Base-by-base conservation (phyloP, 2,888 invertebrate genomes). In the Crepidodera aurea region DNA sequence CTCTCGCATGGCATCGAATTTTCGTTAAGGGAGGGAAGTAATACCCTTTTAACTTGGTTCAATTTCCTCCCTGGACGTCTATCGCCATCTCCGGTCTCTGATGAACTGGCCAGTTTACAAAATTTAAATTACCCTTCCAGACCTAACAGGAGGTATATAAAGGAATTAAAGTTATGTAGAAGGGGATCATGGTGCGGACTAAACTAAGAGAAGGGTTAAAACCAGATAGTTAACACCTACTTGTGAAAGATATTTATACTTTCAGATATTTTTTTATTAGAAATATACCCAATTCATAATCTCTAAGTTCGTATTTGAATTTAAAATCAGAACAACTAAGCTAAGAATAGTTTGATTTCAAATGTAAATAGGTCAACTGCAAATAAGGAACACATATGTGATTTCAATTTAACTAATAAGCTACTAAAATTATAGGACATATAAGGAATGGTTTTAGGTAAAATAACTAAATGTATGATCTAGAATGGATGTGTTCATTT, bases 71-170 rank as follows among this genome's bases (percentile, higher is more conserved):
- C 44, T 44, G 40, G 59, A 39, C 60, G 66, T 13, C 57, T 72
- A 70, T 73, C 67, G 68, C 71, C 73, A 73, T 74, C 71, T 74
- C 74, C 74, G 74, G 70, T 64, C 67, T 65, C 64, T 69, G 70
- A 73, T 73, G 73, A 72, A 60, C 66, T 66, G 64, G 62, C 64
- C 56, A 46, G 58, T 42, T 55, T 63, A 57, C 60, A 66, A 62
- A 65, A 57, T 57, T 65, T 62, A 65, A 51, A 53, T 60, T 53
- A 25, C 54, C 54, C 46, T 46, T 46, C 39, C 32, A 53, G 12
- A 37, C 27, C 37, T 54, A 60, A 51, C 48, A 13, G 42, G 13
- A 22, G 5, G 22, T 25, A n/a, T 44, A 13, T 13, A 22, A 10
- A 4, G 34, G 34, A 34, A 13, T 42, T 42, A 10, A 18, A 42